These are phyloP conservation scores for Urechis unicinctus DNA, from an alignment of 2,888 invertebrate species.

Conservation along the genomic window DNA sequence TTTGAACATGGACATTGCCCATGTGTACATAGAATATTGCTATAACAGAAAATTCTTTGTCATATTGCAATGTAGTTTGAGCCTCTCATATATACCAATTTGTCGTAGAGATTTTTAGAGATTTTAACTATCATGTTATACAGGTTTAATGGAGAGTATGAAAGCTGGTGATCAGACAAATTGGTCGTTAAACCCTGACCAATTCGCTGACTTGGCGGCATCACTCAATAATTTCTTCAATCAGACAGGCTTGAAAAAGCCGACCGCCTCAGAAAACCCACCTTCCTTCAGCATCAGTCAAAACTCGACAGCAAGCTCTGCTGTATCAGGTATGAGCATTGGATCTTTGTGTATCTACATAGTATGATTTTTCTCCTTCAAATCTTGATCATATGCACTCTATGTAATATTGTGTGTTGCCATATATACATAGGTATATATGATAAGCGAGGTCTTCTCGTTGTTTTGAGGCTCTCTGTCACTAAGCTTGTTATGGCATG, in stretches of 20 bases:
- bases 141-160: slow-evolving; percentile 47
- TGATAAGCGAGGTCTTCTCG: no score
- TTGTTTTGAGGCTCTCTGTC: no score
- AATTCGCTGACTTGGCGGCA: slow-evolving; percentile 46
- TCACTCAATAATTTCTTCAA: slow-evolving; percentile 47
- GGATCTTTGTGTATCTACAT: neutral
- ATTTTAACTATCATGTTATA: neutral
- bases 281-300: slow-evolving; percentile 5
- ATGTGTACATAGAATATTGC: neutral
- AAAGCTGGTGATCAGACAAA: slow-evolving; percentile 38
- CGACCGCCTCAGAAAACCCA: neutral
- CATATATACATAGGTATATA: no score
- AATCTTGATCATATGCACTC: no score
- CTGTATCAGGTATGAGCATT: neutral
- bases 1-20: neutral
- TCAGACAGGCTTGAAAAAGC: slow-evolving; percentile 24
- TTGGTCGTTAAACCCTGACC: slow-evolving; percentile 44
- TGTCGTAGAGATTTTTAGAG: no score
- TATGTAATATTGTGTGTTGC: no score
- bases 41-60: no score
- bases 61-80: no score
- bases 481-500: no score
- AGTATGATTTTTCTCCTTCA: neutral
- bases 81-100: no score
- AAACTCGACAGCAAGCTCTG: slow-evolving; percentile 3